Evolutionary conservation across 2,113 vertebrate species (phyloP).

Genomic region (Nibea coibor): DNA sequence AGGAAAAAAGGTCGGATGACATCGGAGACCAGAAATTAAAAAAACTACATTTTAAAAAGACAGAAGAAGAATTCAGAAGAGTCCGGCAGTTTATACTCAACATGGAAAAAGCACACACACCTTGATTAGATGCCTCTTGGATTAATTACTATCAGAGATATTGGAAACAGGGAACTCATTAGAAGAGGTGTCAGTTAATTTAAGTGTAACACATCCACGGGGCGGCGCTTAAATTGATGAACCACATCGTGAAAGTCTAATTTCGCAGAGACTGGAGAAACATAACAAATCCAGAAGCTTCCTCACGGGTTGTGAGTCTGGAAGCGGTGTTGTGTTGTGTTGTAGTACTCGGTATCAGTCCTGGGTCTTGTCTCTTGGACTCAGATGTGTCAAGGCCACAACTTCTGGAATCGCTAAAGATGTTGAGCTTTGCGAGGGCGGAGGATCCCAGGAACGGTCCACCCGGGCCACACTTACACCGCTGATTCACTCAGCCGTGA

Average conservation of each 20-base stretch:
- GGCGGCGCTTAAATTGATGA: not conserved
- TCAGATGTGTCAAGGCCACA: no score
- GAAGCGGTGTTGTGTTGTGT: no score
- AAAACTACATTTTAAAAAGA: not conserved
- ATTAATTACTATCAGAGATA: not conserved
- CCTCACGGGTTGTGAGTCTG: not conserved
- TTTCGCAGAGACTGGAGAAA: no score
- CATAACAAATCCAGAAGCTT: not conserved
- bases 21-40: no score
- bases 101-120: conserved; percentile 25
- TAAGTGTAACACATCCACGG: not conserved
- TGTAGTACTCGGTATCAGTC: no score
- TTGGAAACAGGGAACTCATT: conserved; percentile 22
- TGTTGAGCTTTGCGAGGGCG: not conserved
- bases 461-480: conserved; percentile 7
- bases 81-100: not conserved
- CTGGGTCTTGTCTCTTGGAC: no score
- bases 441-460: not conserved
- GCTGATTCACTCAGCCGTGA: conserved; percentile 63
- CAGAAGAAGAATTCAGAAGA: not conserved
- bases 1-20: not conserved
- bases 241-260: not conserved
- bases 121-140: conserved; percentile 11
- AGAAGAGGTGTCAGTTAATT: conserved; percentile 6
- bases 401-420: no score